Conservation (phyloP, 2,113 vertebrate genomes). For the Myotis lucifugus region DNA sequence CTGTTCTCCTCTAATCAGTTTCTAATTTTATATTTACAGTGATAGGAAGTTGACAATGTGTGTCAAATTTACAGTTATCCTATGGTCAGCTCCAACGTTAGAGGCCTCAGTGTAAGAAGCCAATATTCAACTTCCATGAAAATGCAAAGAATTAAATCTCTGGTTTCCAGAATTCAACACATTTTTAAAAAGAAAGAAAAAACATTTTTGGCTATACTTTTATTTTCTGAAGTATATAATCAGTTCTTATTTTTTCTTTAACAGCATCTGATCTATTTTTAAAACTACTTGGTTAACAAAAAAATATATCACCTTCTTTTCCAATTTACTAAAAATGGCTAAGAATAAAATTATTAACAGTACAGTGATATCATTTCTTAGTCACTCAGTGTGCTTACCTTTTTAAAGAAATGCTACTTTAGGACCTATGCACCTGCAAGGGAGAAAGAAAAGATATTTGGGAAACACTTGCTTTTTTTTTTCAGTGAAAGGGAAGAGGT, state of each 20-base stretch:
- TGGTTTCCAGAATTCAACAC: conserved; percentile 11
- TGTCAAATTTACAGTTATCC: background rate
- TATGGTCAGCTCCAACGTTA: background rate
- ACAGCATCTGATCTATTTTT: conserved; percentile 51
- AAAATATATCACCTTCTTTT: background rate
- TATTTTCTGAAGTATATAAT: conserved; percentile 7
- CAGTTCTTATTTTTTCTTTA: background rate
- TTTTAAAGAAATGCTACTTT: conserved; percentile 49
- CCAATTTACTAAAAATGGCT: conserved; percentile 52
- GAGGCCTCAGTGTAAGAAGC: background rate
- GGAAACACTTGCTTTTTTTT: background rate
- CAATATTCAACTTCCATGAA: background rate
- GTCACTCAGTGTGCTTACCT: conserved; percentile 3
- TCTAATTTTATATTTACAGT: background rate
- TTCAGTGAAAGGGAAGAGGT: background rate
- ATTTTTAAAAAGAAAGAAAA: background rate
- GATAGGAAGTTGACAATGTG: background rate
- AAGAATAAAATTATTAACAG: conserved; percentile 26
- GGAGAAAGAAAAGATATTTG: background rate
- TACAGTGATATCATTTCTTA: conserved; percentile 52
- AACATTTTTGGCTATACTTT: background rate
- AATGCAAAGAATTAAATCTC: background rate
- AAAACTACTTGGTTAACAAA: conserved; percentile 19
- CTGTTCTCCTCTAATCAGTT: background rate
- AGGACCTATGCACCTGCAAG: background rate